Evolutionary conservation across 2,888 invertebrate genomes (phyloP), one percentile per base, ranked within the genome.

Genomic region (Pteria penguin): DNA sequence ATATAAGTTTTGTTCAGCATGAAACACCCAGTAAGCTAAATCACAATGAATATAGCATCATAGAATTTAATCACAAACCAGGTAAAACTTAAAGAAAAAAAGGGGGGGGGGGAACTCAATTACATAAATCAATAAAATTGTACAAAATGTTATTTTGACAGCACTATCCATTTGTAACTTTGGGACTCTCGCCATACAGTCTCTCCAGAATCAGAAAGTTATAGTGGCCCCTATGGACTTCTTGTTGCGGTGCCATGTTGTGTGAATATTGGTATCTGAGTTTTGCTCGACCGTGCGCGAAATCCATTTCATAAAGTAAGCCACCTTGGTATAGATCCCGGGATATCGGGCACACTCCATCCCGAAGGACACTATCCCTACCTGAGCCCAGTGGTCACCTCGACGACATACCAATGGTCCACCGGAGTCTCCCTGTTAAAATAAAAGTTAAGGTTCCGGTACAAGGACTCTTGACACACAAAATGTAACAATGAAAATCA

Each of bases 371-470:
- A 87, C 87, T 24, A 88, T 82, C 8, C 89, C 89, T 18, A 84
- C 83, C 66, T 86, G 87, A 22, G 77, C 79, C 88, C 87, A 87
- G 29, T 83, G 84, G 52, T 79, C 83, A 54, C 84, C 84, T 60
- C 80, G 79, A 69, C 82, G 78, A 79, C 89, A 89, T 29, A 87
- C 76, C 22, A 89, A 75, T 3, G 89, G 88, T 0, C 88, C 88
- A 5, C 88, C 89, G 5, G 88, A 88, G 77, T 89, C 89, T 4
- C 89, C 89, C 89, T 89, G 79, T 18, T 77, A 68, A 73, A n/a
- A 36, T 62, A 55, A 62, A 8, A 69, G 4, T 67, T n/a, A n/a
- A n/a, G n/a, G n/a, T n/a, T n/a, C n/a, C n/a, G n/a, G n/a, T n/a
- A n/a, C n/a, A n/a, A n/a, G n/a, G n/a, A n/a, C n/a, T n/a, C n/a